Percentiles rank a stretch among this genome's conserved stretches.
Evolutionary conservation across 2,113 vertebrate genomes (phyloP).

Genomic region (Peromyscus leucopus): DNA sequence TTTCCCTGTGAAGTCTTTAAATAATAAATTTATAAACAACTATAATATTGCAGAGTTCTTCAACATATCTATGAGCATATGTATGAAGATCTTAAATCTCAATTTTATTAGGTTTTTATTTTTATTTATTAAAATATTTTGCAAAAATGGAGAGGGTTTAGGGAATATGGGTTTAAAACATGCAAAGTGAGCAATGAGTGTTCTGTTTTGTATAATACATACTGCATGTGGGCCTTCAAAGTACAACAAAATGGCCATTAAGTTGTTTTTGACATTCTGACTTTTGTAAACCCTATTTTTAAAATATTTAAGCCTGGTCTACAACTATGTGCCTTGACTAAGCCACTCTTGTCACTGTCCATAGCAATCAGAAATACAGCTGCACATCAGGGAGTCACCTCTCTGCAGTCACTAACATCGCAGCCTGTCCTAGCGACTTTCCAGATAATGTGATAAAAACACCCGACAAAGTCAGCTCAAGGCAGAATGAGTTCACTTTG

Average conservation of each 20-base stretch:
- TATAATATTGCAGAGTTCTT: background rate
- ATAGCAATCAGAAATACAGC: background rate
- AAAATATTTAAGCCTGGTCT: background rate
- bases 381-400: too few species aligned
- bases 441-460: background rate
- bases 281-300: too few species aligned
- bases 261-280: background rate
- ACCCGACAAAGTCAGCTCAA: background rate
- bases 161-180: too few species aligned
- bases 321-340: background rate
- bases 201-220: background rate
- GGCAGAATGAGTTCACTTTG: background rate
- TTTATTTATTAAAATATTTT: background rate
- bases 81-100: background rate
- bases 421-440: background rate
- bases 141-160: background rate
- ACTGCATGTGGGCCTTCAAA: background rate
- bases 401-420: background rate
- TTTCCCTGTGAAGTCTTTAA: background rate
- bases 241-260: background rate
- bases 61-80: background rate
- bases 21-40: background rate
- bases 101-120: background rate
- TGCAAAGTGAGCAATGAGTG: background rate
- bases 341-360: background rate